Evolutionary conservation across 1,140 invertebrate genomes (phyloP), one percentile per base, ranked within the genome.

Genomic region (Anastrepha ludens): DNA sequence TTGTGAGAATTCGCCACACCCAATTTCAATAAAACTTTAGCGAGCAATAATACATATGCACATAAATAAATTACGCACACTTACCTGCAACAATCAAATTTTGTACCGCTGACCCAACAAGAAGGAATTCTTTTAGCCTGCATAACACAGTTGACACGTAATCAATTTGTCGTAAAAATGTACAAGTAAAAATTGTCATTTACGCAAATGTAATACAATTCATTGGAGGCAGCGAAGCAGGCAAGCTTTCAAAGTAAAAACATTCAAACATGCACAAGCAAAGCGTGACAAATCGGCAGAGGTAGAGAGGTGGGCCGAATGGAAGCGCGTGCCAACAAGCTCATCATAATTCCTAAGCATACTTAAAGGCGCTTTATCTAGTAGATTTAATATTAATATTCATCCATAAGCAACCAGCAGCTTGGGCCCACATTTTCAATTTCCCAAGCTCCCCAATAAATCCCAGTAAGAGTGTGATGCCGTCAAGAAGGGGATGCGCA

Each of bases 311-410:
- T 7, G 9, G 8, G 3, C 3, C 7, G n/a, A 60, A 41, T 62
- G 29, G 6, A 29, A 86, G 13, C 3, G 11, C 58, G 59, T 41
- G 20, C n/a, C 39, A 67, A 67, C 60, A 67, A 70, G 87, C 91
- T 92, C 91, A 91, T 92, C 91, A 92, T 92, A 92, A 92, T 92
- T 92, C 91, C 89, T 62, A 60, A 88, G 87, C 88, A 89, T 88
- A 87, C 85, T 88, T 87, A 3, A 6, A 62, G 87, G 85, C 88
- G 89, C 87, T 90, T 90, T 87, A 89, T 87, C 89, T 88, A 65
- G 86, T 87, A 65, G 86, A 64, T 87, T 87, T 87, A 87, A 64
- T 87, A 86, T 62, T 55, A 87, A 87, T 62, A 67, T 65, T 67
- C 13, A 65, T 47, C 29, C 86, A 87, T 39, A 6, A 87, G 86